Conservation (phyloP, 2,113 vertebrate genomes). For the Istiophorus platypterus region DNA sequence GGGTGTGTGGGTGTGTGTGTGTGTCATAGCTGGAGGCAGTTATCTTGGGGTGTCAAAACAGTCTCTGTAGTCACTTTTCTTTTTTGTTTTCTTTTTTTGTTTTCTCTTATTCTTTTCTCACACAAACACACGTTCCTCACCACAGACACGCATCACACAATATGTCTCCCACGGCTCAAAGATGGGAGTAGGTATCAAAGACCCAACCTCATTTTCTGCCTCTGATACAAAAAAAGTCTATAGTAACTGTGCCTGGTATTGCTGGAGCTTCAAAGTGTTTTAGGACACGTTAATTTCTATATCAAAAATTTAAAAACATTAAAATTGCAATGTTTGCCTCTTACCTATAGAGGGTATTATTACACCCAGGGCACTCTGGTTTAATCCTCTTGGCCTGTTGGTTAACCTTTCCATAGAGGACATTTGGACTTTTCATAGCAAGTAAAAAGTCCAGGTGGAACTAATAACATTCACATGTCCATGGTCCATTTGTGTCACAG, state of each 20-base stretch:
- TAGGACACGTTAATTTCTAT: too few species aligned
- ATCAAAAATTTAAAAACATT: neutral
- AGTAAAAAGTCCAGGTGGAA: slow-evolving; percentile 12
- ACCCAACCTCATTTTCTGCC: neutral
- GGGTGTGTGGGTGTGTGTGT: slow-evolving; percentile 25
- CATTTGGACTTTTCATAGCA: neutral
- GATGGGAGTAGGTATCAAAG: neutral
- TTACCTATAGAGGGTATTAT: slow-evolving; percentile 5
- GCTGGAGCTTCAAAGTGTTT: neutral
- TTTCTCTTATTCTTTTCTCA: neutral
- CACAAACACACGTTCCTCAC: neutral
- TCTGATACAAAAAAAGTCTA: neutral
- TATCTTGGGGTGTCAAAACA: neutral
- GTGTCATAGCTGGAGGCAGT: slow-evolving; percentile 5
- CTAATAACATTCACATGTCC: slow-evolving; percentile 9
- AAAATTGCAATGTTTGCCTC: neutral
- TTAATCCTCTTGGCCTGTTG: neutral
- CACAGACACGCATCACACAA: neutral
- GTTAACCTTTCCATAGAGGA: neutral
- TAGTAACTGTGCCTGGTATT: neutral
- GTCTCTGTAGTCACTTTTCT: neutral
- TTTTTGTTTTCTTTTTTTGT: slow-evolving; percentile 2
- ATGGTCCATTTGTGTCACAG: neutral
- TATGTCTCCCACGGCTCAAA: neutral
- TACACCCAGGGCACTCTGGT: neutral